Evolutionary conservation across 2,797 vertebrate species (phyloP).

Genomic region (Spinibarbus caldwelli): DNA sequence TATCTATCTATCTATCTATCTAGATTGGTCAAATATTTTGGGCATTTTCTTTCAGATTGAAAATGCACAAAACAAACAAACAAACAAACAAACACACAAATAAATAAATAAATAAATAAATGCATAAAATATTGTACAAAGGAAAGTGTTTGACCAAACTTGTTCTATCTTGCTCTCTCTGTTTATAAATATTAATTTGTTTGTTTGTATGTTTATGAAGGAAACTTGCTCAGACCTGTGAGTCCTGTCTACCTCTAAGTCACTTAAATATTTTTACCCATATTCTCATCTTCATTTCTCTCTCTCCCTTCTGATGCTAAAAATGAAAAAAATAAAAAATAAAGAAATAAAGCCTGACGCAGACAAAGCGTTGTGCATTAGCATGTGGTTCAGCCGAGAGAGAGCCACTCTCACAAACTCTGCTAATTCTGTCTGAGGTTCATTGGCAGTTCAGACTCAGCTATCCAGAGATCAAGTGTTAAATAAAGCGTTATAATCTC

Average conservation of each 20-base stretch:
- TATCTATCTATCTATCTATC: too few relatives aligned
- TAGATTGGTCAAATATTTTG: too few relatives aligned
- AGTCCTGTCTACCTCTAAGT: neutral
- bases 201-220: neutral
- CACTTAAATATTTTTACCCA: neutral
- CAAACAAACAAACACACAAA: too few relatives aligned
- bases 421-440: constrained; percentile 67
- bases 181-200: too few relatives aligned
- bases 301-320: neutral
- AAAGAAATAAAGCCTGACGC: neutral
- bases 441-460: constrained; percentile 73
- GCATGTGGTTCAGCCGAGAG: constrained; percentile 5
- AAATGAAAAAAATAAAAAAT: neutral
- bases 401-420: constrained; percentile 59
- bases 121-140: too few relatives aligned
- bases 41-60: too few relatives aligned
- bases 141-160: neutral
- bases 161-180: neutral
- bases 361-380: constrained; percentile 9
- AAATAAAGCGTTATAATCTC: constrained; percentile 76
- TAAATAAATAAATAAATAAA: too few relatives aligned
- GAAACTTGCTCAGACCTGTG: neutral
- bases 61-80: too few relatives aligned
- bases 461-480: constrained; percentile 74
- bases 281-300: neutral